Evolutionary conservation across 2,113 vertebrate species (phyloP), one percentile per base, ranked within the genome.

Genomic region (Chlorocebus sabaeus): DNA sequence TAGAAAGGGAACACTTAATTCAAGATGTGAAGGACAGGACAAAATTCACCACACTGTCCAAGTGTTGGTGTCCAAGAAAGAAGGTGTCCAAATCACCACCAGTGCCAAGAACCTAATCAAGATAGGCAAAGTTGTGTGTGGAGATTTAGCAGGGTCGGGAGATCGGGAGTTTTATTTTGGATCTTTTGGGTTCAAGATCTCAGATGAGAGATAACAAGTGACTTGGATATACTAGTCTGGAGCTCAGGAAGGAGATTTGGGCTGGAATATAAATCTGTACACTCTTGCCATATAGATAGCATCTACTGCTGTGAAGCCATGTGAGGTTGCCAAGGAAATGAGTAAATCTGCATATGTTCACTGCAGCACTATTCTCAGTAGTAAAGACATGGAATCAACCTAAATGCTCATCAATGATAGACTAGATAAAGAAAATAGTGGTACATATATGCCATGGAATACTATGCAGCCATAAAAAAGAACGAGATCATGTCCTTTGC

Each of bases 31-130:
- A 89, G 67, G 32, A 25, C 38, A 27, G 32, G 2, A 86, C 8
- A 13, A 18, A 32, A 16, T 45, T 32, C 52, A 6, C n/a, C 35
- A 38, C 2, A 6, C 0, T n/a, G 10, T 10, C 25, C 48, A 1
- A 4, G 48, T 50, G 48, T 50, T 50, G 48, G 48, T 50, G 48
- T 50, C 48, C 12, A 50, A 14, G 48, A 50, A 50, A 50, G 48
- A 50, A 50, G 3, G 48, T 50, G 48, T 50, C 48, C 48, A 50
- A 50, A 50, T 3, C 3, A 57, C 6, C 75, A 12, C 5, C 55
- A 80, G 3, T 72, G 14, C 23, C 17, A 57, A 93, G 67, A 16
- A 14, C 20, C 30, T 52, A n/a, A 55, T 10, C 12, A 35, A 45
- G 38, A 38, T 4, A 3, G 22, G 14, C 18, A 23, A 92, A 20